Conservation (phyloP, 2,797 vertebrate species). For the Anabas testudineus region DNA sequence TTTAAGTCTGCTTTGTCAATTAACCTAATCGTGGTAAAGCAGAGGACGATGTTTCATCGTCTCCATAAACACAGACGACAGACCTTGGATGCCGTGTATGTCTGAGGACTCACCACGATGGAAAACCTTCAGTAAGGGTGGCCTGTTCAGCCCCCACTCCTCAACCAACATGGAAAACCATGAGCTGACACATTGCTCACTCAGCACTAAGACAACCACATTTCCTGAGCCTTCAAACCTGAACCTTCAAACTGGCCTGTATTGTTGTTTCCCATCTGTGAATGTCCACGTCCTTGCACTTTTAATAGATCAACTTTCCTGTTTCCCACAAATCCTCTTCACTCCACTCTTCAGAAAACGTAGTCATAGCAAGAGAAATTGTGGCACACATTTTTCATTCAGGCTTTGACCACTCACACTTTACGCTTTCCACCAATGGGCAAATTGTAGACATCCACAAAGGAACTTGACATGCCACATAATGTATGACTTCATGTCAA, state of each 20-base stretch:
- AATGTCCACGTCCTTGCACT: conserved; percentile 64
- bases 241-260: conserved; percentile 59
- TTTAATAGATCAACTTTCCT: conserved; percentile 44
- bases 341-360: conserved; percentile 28
- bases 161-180: conserved; percentile 81
- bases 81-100: conserved; percentile 67
- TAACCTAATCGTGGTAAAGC: conserved; percentile 59
- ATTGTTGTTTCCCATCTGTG: conserved; percentile 77
- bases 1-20: conserved; percentile 62
- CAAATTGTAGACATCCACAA: not conserved
- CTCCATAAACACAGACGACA: conserved; percentile 80
- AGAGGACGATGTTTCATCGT: conserved; percentile 66
- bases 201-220: conserved; percentile 79
- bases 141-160: conserved; percentile 66
- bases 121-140: conserved; percentile 80
- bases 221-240: conserved; percentile 74
- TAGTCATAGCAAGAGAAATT: conserved; percentile 15
- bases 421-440: conserved; percentile 16
- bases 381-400: conserved; percentile 1
- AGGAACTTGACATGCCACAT: not conserved
- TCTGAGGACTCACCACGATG: conserved; percentile 79
- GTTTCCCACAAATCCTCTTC: conserved; percentile 19
- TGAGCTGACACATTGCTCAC: conserved; percentile 73
- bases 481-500: conserved; percentile 10
- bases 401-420: conserved; percentile 22